Conservation (phyloP, 2,888 invertebrate genomes). For the Lordiphosa andalusiaca region DNA sequence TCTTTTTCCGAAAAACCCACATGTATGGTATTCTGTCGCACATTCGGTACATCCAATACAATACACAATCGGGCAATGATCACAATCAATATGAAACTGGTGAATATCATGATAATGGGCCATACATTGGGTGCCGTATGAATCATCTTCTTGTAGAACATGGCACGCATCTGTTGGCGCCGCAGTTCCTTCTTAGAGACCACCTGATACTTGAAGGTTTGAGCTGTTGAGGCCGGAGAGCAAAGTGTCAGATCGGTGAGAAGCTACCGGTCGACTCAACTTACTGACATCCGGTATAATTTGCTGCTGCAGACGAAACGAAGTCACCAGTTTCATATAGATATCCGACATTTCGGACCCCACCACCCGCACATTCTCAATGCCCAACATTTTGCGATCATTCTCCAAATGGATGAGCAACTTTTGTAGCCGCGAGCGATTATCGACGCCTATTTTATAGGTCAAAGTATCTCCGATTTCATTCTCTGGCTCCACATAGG, state of each 20-base stretch:
- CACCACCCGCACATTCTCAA: conserved; percentile 57
- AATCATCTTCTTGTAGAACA: conserved; percentile 69
- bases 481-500: conserved; percentile 54
- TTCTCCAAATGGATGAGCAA: conserved; percentile 64
- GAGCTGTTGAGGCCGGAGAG: conserved; percentile 32
- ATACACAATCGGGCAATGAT: conserved; percentile 46
- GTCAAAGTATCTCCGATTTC: conserved; percentile 68
- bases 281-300: conserved; percentile 63
- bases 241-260: not conserved
- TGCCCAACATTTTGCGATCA: conserved; percentile 50
- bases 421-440: conserved; percentile 49
- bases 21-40: conserved; percentile 36
- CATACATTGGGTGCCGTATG: conserved; percentile 66
- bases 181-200: conserved; percentile 42
- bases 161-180: conserved; percentile 62
- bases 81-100: conserved; percentile 80
- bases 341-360: conserved; percentile 62
- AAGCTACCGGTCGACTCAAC: conserved; percentile 21
- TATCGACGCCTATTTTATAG: conserved; percentile 42
- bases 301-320: conserved; percentile 56
- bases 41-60: conserved; percentile 35
- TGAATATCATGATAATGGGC: conserved; percentile 78
- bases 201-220: conserved; percentile 57
- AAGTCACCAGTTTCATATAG: conserved; percentile 60
- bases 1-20: conserved; percentile 43